These are phyloP conservation scores for Phoenicopterus ruber DNA, from an alignment of 2,113 vertebrate species.

Conservation along the genomic window DNA sequence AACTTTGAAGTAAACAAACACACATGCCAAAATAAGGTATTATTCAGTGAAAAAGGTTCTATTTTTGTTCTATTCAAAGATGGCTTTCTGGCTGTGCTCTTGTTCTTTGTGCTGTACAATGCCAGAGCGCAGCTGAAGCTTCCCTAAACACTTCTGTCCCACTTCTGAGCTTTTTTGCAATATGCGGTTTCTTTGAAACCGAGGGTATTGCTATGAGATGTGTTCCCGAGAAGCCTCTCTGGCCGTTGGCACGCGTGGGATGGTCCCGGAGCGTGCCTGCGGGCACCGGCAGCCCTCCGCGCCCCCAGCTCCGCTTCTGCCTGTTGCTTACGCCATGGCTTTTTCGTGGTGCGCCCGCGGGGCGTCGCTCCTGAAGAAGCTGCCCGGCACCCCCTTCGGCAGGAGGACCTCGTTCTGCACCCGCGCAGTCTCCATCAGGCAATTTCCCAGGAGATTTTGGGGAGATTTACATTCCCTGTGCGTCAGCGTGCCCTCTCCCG, in stretches of 20 bases:
- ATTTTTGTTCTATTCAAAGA: constrained; percentile 61
- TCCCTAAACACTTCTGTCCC: constrained; percentile 43
- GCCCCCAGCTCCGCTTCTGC: rapidly evolving
- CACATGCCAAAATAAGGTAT: constrained; percentile 57
- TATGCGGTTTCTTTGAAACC: neutral
- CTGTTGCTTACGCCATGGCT: neutral
- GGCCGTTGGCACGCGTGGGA: neutral
- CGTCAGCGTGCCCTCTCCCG: neutral
- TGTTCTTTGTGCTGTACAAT: constrained; percentile 23
- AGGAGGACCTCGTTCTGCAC: neutral
- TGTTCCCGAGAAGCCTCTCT: neutral
- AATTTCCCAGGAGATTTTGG: neutral
- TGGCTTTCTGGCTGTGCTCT: constrained; percentile 37
- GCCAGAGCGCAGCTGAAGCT: constrained; percentile 27
- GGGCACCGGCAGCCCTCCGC: neutral
- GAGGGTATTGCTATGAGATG: neutral
- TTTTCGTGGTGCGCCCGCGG: rapidly evolving
- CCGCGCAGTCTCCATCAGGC: neutral
- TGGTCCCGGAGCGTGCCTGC: neutral
- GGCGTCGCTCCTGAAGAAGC: neutral
- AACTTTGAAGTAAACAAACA: constrained; percentile 68
- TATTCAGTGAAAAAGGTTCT: constrained; percentile 50
- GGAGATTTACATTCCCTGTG: neutral
- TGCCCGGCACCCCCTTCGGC: neutral
- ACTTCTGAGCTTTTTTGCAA: constrained; percentile 16